A percentile compares a stretch with the other conserved stretches of the same genome.
Evolutionary conservation across 1,140 invertebrate genomes (phyloP).

Genomic region (Armadillidium nasatum): DNA sequence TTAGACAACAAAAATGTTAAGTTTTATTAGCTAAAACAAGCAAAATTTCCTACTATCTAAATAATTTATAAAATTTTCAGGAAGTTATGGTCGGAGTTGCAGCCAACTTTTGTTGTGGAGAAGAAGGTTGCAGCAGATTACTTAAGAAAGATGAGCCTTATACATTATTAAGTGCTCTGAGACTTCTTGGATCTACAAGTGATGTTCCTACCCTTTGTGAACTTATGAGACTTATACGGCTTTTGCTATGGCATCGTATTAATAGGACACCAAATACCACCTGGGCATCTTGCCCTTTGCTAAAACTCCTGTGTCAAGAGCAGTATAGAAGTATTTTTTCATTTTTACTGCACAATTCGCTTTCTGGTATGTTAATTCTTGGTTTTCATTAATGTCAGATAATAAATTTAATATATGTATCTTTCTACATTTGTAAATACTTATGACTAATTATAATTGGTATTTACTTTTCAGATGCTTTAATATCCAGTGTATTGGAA

Average conservation of each 20-base stretch:
- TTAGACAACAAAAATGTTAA: too few relatives aligned
- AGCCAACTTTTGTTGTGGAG: slow-evolving; percentile 35
- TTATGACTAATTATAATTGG: background rate
- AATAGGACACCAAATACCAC: slow-evolving; percentile 17
- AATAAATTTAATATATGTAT: too few relatives aligned
- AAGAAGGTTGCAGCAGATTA: slow-evolving; percentile 31
- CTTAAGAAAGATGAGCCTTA: slow-evolving; percentile 5
- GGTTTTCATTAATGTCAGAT: too few relatives aligned
- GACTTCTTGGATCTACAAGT: slow-evolving; percentile 29
- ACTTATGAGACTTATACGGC: slow-evolving; percentile 28
- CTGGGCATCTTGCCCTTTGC: background rate
- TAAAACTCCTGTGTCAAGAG: slow-evolving; percentile 3
- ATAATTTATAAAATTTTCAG: background rate
- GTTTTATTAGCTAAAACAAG: too few relatives aligned
- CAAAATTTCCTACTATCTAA: too few relatives aligned
- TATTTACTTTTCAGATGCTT: background rate
- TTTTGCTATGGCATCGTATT: slow-evolving; percentile 32
- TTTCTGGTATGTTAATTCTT: background rate
- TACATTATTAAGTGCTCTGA: slow-evolving; percentile 25
- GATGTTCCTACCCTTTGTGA: slow-evolving; percentile 38
- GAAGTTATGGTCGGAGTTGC: slow-evolving; percentile 37
- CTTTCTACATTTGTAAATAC: too few relatives aligned
- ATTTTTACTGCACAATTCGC: background rate
- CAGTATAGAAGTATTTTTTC: background rate
- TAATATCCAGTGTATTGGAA: background rate